These are phyloP conservation scores for Galaxea fascicularis DNA, from an alignment of 92 coral and sea anemone species.

Conservation along the genomic window DNA sequence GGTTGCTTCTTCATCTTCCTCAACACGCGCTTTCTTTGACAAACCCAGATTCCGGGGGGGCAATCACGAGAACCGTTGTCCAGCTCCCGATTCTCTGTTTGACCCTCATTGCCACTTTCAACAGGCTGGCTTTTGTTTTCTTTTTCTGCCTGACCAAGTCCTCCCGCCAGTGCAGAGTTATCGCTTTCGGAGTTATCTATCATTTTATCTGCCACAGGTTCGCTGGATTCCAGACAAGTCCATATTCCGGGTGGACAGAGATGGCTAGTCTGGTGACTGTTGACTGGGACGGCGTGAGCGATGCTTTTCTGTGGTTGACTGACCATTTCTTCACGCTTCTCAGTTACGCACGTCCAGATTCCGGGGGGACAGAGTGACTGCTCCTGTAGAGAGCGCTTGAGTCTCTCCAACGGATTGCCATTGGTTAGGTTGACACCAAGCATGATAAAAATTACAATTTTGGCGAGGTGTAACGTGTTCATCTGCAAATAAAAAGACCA, in stretches of 20 bases:
- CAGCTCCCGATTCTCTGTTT: neutral
- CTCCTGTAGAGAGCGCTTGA: constrained; percentile 14
- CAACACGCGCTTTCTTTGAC: neutral
- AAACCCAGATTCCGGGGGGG: constrained; percentile 22
- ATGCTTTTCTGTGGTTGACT: neutral
- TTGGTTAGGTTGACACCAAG: constrained; percentile 11
- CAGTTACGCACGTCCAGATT: neutral
- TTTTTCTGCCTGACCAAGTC: neutral
- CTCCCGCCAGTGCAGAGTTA: neutral
- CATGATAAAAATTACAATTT: constrained; percentile 10
- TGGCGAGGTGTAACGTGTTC: constrained; percentile 5
- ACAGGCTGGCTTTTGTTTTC: neutral
- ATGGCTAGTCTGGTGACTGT: neutral
- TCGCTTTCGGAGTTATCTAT: neutral
- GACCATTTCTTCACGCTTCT: neutral
- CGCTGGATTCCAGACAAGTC: neutral
- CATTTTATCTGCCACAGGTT: neutral
- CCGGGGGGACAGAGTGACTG: constrained; percentile 2
- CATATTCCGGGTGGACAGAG: constrained; percentile 34
- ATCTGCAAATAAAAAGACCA: constrained; percentile 10
- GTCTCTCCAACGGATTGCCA: constrained; percentile 30
- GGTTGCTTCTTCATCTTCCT: neutral
- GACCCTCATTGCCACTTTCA: neutral
- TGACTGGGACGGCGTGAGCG: neutral
- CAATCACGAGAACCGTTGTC: neutral